phyloP scores from a whole-genome alignment of 2,797 vertebrate species.

The Mormyrus proboscirostris region DNA sequence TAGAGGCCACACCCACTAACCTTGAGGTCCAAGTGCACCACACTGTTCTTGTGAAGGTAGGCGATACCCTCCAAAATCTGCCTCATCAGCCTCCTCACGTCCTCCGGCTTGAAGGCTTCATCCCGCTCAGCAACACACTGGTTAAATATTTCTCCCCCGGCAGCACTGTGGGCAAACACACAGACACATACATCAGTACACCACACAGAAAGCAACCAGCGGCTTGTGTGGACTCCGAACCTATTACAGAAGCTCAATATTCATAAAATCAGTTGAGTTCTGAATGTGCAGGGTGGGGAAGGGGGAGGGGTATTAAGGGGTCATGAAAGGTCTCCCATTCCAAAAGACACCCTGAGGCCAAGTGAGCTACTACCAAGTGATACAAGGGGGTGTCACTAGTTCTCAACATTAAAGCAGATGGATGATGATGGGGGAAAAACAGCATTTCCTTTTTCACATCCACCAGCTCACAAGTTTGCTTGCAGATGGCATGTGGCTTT shows the following conservation, averaged over 20 bases:
- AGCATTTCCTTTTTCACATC: neutral
- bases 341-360: neutral
- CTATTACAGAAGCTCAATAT: neutral
- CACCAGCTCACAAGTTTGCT: neutral
- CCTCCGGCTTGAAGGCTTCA: constrained; percentile 77
- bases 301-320: neutral
- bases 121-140: constrained; percentile 82
- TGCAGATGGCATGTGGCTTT: neutral
- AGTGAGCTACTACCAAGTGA: neutral
- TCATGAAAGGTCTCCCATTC: neutral
- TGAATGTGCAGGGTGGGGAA: neutral
- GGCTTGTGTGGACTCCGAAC: neutral
- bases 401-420: neutral
- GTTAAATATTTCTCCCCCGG: constrained; percentile 87
- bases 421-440: neutral
- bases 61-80: constrained; percentile 82
- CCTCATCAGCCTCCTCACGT: constrained; percentile 81
- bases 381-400: neutral
- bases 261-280: neutral
- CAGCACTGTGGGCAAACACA: constrained; percentile 60
- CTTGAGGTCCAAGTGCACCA: constrained; percentile 89
- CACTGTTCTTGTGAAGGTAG: constrained; percentile 74
- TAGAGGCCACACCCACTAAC: constrained; percentile 47
- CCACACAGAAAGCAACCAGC: neutral
- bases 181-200: neutral